Base-by-base conservation (phyloP, 1,140 invertebrate species). In the Pachypeltis micranthus region DNA sequence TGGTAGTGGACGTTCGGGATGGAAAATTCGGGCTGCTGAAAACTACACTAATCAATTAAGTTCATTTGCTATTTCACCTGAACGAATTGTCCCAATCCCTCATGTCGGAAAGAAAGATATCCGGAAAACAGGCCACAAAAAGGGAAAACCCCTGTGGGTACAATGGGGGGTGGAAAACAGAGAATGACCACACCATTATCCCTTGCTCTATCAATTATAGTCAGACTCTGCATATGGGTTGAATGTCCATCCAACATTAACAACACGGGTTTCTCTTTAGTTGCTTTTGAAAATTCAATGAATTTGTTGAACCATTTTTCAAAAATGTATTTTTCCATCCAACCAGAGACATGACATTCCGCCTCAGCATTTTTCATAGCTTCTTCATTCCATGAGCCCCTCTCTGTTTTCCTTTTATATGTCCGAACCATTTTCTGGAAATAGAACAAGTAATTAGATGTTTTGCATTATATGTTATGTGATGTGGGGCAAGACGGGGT, bases 171-270 rank as follows among this genome's bases (percentile, higher is more conserved):
- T 23, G 72, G 71, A 24, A 72, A 65, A 19, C 63, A 66, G 2
- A 75, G 21, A 57, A 73, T 66, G 4, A 64, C 62, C 39, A 74
- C 68, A 47, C 67, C 54, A 64, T 71, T 65, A 59, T 69, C 56
- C 39, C 47, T 63, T 58, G 63, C 69, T 28, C 63, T 66, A 64
- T 68, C 57, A 54, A 72, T 64, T 10, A 68, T 61, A 7, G 74
- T 71, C 21, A 77, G 61, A 68, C 73, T 77, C 63, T 69, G 68
- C 54, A 66, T 65, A 21, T 73, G 54, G 23, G 61, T 66, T 56
- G 61, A 66, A 64, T 76, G 75, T 26, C 70, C 71, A 69, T 77
- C 74, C 44, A 67, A 61, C 4, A 77, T 29, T 0, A 76, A 59
- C 34, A 79, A 67, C 63, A 73, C 70, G 39, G 72, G 73, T 34